phyloP scores from a whole-genome alignment of 2,797 vertebrate species.

The Crenuchus spilurus region DNA sequence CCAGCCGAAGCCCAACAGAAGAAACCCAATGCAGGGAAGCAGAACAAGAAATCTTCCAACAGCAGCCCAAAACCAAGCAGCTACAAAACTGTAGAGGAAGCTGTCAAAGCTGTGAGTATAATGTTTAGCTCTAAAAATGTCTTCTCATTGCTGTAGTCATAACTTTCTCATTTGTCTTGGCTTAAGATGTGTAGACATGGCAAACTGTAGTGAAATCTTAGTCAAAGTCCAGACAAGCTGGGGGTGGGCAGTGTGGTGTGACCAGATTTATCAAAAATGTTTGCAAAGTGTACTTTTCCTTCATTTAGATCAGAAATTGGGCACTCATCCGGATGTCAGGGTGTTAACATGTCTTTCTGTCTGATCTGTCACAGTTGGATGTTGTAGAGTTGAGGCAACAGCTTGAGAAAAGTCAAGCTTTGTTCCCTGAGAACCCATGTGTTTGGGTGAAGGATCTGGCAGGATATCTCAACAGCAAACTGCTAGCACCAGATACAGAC shows the following conservation, averaged over 20 bases:
- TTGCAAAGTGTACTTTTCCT: too few species aligned
- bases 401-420: conserved; percentile 84
- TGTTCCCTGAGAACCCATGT: conserved; percentile 91
- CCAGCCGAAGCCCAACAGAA: conserved; percentile 73
- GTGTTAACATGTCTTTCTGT: neutral
- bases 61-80: conserved; percentile 56
- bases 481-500: conserved; percentile 82
- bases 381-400: conserved; percentile 86
- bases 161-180: too few species aligned
- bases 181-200: too few species aligned
- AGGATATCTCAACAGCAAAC: conserved; percentile 92
- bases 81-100: conserved; percentile 86
- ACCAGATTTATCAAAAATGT: too few species aligned
- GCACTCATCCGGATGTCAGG: too few species aligned
- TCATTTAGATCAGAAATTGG: too few species aligned
- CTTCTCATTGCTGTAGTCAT: neutral
- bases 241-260: too few species aligned
- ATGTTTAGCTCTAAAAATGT: neutral
- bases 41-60: conserved; percentile 70
- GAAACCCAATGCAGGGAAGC: conserved; percentile 70
- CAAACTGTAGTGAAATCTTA: too few species aligned
- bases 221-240: neutral
- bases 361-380: conserved; percentile 75
- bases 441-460: conserved; percentile 98
- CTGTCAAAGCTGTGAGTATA: conserved; percentile 86